Evolutionary conservation across 2,888 invertebrate genomes (phyloP).

Genomic region (Amblyjoppa proteus): DNA sequence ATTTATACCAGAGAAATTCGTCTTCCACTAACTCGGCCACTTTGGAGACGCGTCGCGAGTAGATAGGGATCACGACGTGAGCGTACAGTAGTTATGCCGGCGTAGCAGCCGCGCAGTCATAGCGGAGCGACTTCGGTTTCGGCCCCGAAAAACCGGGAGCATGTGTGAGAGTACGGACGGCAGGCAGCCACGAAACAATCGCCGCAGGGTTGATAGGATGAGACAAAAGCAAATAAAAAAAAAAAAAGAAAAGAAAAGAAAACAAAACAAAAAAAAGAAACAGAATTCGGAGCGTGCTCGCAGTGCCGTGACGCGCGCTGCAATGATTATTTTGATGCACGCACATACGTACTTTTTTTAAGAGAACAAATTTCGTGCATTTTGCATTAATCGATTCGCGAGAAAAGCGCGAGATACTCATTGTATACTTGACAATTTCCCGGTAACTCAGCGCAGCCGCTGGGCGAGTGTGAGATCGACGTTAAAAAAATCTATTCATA

Average conservation of each 20-base stretch:
- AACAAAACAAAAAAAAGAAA: conserved; percentile 36
- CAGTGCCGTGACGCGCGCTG: conserved; percentile 69
- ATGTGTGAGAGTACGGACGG: conserved; percentile 77
- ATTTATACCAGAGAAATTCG: conserved; percentile 35
- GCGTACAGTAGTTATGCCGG: conserved; percentile 55
- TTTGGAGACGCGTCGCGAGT: conserved; percentile 43
- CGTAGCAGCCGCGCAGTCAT: background rate
- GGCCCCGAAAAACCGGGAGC: conserved; percentile 59
- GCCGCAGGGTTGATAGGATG: conserved; percentile 55
- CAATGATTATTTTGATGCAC: conserved; percentile 54
- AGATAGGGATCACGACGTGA: conserved; percentile 75
- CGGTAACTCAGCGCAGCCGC: conserved; percentile 63
- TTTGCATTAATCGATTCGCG: conserved; percentile 52
- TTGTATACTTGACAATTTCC: conserved; percentile 54
- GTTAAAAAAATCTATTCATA: conserved; percentile 66
- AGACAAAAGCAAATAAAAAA: conserved; percentile 38
- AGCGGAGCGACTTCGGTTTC: conserved; percentile 45
- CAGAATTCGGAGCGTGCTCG: conserved; percentile 66
- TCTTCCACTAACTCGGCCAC: conserved; percentile 22
- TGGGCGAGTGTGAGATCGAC: background rate
- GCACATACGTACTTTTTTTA: conserved; percentile 27
- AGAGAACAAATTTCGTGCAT: conserved; percentile 35
- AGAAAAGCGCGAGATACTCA: conserved; percentile 57
- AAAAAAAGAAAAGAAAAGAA: conserved; percentile 17
- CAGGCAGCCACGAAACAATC: conserved; percentile 82